Conservation (phyloP, 2,888 invertebrate species). For the Glaucopsyche alexis region DNA sequence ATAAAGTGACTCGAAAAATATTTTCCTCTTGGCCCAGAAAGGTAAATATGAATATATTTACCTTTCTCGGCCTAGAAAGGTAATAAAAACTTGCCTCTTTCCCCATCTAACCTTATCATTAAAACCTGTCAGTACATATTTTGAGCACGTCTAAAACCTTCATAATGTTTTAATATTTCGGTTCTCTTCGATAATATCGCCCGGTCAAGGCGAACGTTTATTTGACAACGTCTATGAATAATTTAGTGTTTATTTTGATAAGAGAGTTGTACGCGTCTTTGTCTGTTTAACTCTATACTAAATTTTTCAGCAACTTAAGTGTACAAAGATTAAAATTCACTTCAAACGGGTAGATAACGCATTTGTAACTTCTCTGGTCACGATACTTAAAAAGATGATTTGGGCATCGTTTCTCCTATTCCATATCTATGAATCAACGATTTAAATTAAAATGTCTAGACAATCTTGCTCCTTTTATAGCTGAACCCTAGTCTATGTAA, state of each 20-base stretch:
- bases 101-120: neutral
- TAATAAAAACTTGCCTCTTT: neutral
- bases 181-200: neutral
- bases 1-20: too few species aligned
- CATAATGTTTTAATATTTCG: conserved; percentile 16
- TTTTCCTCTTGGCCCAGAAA: too few species aligned
- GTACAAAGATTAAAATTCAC: too few species aligned
- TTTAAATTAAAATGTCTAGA: neutral
- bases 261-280: neutral
- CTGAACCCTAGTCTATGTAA: neutral
- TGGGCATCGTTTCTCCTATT: too few species aligned
- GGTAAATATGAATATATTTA: too few species aligned
- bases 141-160: neutral
- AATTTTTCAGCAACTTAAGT: too few species aligned
- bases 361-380: too few species aligned
- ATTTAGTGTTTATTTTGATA: conserved; percentile 1
- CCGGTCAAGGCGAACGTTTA: neutral
- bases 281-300: too few species aligned
- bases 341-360: too few species aligned
- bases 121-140: conserved; percentile 10
- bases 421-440: too few species aligned
- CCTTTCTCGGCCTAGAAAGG: neutral
- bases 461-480: neutral
- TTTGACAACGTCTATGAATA: conserved; percentile 16
- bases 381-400: too few species aligned